Conservation (phyloP, 2,888 invertebrate genomes). For the Papilio elwesi region DNA sequence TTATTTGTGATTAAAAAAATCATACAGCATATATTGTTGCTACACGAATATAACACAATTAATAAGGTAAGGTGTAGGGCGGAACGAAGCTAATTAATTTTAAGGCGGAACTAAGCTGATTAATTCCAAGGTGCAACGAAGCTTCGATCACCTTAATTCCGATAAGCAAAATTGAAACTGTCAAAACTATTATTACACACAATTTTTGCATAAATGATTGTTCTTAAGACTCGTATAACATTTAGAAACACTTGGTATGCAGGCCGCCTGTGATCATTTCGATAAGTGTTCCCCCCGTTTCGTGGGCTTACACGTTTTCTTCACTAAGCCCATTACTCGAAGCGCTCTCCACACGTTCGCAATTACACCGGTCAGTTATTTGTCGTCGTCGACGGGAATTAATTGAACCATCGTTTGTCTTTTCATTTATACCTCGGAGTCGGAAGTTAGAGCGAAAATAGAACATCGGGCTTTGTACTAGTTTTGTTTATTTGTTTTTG, state of each 20-base stretch:
- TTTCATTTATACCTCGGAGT: constrained; percentile 48
- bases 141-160: no score
- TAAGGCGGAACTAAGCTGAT: no score
- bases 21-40: no score
- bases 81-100: no score
- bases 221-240: neutral
- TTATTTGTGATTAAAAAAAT: neutral
- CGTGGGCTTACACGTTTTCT: constrained; percentile 38
- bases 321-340: constrained; percentile 65
- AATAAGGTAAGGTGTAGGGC: no score
- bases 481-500: neutral
- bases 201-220: neutral
- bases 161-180: no score
- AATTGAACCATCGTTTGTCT: constrained; percentile 63
- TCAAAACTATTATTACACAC: neutral
- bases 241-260: constrained; percentile 11
- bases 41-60: no score
- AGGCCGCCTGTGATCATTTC: neutral
- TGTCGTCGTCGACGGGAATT: constrained; percentile 63
- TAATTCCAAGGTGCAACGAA: no score
- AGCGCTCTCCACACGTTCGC: constrained; percentile 61
- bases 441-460: neutral
- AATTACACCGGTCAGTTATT: constrained; percentile 64
- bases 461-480: neutral
- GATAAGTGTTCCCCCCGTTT: constrained; percentile 16